Evolutionary conservation across 2,888 invertebrate genomes (phyloP), one percentile per base, ranked within the genome.

Genomic region (Drosophila neotestacea): DNA sequence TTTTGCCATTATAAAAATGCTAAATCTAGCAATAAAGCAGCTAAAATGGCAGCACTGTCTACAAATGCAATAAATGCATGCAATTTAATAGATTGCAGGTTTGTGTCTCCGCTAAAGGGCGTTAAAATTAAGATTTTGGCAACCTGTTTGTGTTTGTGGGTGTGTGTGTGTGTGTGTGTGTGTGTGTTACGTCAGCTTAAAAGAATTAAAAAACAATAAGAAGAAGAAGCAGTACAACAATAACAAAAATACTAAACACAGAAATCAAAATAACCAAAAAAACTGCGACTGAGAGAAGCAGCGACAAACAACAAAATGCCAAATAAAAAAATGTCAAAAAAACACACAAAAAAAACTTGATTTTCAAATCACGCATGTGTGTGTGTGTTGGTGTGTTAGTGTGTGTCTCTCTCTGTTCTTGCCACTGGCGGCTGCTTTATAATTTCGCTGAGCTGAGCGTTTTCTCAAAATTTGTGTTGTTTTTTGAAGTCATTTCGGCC

Each of bases 401-500:
- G n/a, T 41, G 42, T 50, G 10, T 54, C 30, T 28, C 34, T 61
- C 38, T 44, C 47, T 34, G 54, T 70, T 75, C 59, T 75, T 70
- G 59, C 46, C 64, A 41, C 51, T 58, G 62, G 50, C 63, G 48
- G 61, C 38, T 66, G 58, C 54, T 72, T 67, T 75, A 80, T 59
- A 66, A 70, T 77, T 76, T 77, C 61, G 81, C 71, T 76, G 68
- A 74, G 77, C 56, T 70, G 52, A 66, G 70, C 69, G 65, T 65
- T 79, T 62, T 70, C 39, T 69, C 47, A 70, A 55, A 58, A 34
- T 38, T 36, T 42, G 32, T 9, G 39, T 55, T 71, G 48, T 52
- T 60, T 52, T 60, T 65, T 39, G 54, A 65, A 77, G 65, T 74
- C 77, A 84, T 81, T 72, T 75, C 77, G 87, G 84, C 84, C 87